Percentiles rank a stretch among this genome's conserved stretches.
phyloP scores from a whole-genome alignment of 2,797 vertebrate species.

The Alfaro cultratus region DNA sequence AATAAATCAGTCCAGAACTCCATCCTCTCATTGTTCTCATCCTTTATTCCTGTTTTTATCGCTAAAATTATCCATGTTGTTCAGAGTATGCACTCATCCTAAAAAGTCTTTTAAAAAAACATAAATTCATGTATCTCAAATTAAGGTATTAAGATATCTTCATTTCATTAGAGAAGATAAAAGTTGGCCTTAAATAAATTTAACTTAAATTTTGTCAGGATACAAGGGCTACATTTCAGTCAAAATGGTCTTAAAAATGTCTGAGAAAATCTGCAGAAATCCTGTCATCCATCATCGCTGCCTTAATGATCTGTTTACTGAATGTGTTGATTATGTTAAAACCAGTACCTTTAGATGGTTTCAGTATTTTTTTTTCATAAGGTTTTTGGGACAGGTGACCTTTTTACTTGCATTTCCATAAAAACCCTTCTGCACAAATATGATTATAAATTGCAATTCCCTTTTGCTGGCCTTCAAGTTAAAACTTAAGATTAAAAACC shows the following conservation, averaged over 20 bases:
- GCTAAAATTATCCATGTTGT: not conserved
- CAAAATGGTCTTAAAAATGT: too few relatives aligned
- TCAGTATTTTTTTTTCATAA: not conserved
- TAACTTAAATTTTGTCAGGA: too few relatives aligned
- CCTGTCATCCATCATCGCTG: too few relatives aligned
- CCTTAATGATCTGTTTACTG: not conserved
- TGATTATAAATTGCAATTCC: not conserved
- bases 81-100: not conserved
- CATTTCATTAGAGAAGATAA: too few relatives aligned
- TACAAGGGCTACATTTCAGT: too few relatives aligned
- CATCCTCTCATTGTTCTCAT: not conserved
- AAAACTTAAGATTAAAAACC: slow-evolving; percentile 22
- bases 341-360: not conserved
- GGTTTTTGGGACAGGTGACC: not conserved
- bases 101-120: too few relatives aligned
- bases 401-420: not conserved
- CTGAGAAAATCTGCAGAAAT: too few relatives aligned
- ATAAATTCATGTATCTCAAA: too few relatives aligned
- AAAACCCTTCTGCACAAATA: slow-evolving; percentile 8
- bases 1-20: not conserved
- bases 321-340: not conserved
- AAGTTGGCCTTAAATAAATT: too few relatives aligned
- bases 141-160: too few relatives aligned
- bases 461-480: slow-evolving; percentile 19
- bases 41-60: not conserved